These are phyloP conservation scores for Scatophagus argus DNA, from an alignment of 2,113 vertebrate genomes.

Conservation along the genomic window DNA sequence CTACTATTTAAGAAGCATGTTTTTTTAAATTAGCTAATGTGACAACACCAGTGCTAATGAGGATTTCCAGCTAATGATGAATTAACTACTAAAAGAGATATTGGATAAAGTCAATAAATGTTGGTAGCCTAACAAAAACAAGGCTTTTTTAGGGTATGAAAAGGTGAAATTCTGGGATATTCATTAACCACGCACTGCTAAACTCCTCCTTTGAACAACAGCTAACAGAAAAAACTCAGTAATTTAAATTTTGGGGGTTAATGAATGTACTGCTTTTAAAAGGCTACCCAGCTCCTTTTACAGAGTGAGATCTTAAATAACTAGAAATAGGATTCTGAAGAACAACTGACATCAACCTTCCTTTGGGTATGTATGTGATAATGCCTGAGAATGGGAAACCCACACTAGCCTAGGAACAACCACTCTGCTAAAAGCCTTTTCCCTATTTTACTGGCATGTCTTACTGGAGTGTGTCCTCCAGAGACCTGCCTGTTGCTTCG, in stretches of 20 bases:
- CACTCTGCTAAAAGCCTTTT: conserved; percentile 37
- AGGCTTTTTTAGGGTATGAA: neutral
- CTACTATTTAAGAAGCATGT: neutral
- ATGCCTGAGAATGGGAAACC: conserved; percentile 6
- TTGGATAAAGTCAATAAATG: neutral
- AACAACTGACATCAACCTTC: neutral
- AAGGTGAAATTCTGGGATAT: neutral
- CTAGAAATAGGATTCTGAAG: conserved; percentile 19
- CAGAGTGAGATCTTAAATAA: conserved; percentile 4
- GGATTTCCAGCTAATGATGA: neutral
- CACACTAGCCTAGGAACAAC: conserved; percentile 21
- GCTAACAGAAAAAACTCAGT: neutral
- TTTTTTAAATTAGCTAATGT: neutral
- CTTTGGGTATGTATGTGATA: neutral
- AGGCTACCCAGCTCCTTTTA: conserved; percentile 1
- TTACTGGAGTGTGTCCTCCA: conserved; percentile 38
- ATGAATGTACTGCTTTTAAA: conserved; percentile 19
- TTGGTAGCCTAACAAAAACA: neutral
- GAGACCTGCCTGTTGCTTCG: conserved; percentile 58
- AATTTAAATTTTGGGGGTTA: conserved; percentile 3
- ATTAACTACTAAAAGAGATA: neutral
- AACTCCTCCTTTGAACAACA: neutral
- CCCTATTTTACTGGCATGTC: conserved; percentile 18
- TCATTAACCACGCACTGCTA: neutral
- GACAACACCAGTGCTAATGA: neutral